A percentile compares a stretch with the other conserved stretches of the same genome.
Conservation (phyloP, 2,797 vertebrate species). For the Manis pentadactyla region DNA sequence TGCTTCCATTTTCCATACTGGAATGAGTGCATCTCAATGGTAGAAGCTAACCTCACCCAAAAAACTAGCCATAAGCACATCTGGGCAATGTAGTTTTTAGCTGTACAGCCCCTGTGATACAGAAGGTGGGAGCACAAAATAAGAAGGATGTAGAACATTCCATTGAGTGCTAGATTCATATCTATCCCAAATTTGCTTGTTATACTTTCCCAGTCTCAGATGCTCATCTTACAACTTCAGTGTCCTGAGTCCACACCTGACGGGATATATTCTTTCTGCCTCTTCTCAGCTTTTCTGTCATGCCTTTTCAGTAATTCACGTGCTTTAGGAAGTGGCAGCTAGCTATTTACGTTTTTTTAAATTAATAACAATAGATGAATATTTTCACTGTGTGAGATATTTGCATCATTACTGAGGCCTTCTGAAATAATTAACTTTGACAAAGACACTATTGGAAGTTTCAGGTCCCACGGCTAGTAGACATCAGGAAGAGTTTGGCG, state of each 20-base stretch:
- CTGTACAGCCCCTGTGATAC: background rate
- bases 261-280: background rate
- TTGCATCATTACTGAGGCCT: background rate
- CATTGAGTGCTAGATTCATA: background rate
- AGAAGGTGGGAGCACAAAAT: background rate
- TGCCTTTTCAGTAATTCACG: background rate
- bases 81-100: background rate
- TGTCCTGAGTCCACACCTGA: background rate
- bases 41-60: background rate
- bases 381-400: constrained; percentile 29
- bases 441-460: background rate
- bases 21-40: background rate
- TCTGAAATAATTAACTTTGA: constrained; percentile 1
- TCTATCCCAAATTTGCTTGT: background rate
- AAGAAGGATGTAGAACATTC: background rate
- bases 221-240: background rate
- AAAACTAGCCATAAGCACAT: background rate
- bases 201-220: background rate
- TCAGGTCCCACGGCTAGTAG: background rate
- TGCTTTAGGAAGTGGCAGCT: background rate
- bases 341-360: constrained; percentile 11
- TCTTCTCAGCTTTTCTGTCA: background rate
- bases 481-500: background rate
- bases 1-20: background rate
- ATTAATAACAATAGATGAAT: constrained; percentile 11